Evolutionary conservation across 2,888 invertebrate species (phyloP), one percentile per base, ranked within the genome.

Genomic region (Caradrina kadenii): DNA sequence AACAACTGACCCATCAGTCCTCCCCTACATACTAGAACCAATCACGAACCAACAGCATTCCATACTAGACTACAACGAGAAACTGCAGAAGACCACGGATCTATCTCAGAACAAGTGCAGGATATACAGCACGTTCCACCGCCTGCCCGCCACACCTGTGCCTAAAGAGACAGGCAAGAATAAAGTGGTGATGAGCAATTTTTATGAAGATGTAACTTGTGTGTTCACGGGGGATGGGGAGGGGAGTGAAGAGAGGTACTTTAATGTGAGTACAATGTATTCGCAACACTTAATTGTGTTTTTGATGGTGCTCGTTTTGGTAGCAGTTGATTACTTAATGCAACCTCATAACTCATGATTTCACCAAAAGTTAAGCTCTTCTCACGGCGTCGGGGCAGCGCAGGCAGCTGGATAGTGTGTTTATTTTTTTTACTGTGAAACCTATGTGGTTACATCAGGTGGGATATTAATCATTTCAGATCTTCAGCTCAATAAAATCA

Each of bases 41-140:
- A 85, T 88, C 1, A 79, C 87, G 1, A 71, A 76, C 7, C 85
- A 90, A 17, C 90, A 91, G 35, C 82, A 86, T 65, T 90, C 90
- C 0, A 78, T 94, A 61, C 69, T 94, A 39, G 92, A 93, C 13
- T 91, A 90, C 79, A 94, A 92, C 3, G 94, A 94, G 68, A 94
- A 93, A 64, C 84, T 95, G 0, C 91, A 90, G 54, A 87, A 87
- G 31, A 86, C 86, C 5, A 80, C 87, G 0, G 91, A 92, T 15
- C 68, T 84, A 0, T 83, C 90, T 0, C 89, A 88, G 56, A 89
- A 87, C 75, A 91, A 91, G 49, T 93, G 92, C 63, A 80, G 89
- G 11, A 89, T 94, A 3, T 92, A 89, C 81, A 93, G 90, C 69
- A 92, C 93, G 0, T 92, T 92, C 76, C 92, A 93, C 58, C 86